Base-by-base conservation (phyloP, 2,797 vertebrate genomes). In the Halcyon smyrnensis region DNA sequence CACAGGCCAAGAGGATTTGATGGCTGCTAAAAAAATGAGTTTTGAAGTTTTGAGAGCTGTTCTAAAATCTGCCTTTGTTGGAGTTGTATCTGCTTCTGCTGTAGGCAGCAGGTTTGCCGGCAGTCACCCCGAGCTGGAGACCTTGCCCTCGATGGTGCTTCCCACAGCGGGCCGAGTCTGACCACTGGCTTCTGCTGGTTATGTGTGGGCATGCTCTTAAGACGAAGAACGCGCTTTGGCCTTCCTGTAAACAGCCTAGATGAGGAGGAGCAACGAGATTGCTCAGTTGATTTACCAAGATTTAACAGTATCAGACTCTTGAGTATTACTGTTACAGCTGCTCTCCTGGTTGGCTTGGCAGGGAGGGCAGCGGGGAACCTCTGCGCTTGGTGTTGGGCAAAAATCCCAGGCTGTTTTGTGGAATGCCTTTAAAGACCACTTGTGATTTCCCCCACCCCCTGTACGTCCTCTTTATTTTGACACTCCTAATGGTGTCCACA, bases 201-300 rank as follows among this genome's bases (percentile, higher is more conserved):
- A 14, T 1, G 1, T 34, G 37, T 15, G 30, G 34, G 6, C 8
- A 2, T 5, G 1, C 25, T 43, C n/a, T 63, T 8, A 12, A 48
- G 39, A 10, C 23, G 10, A 46, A 36, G n/a, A 57, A 5, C 6
- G 0, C 1, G 0, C 37, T 82, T 34, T 15, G 48, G 28, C 80
- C 32, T 11, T 36, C 19, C 25, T 39, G 77, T 24, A 34, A 45
- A 50, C 17, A 8, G n/a, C 53, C 53, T 9, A 17, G 16, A 34
- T 20, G 27, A 41, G 56, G 63, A 75, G 25, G 48, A 79, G 20
- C 25, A 27, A 23, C 2, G 15, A 19, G n/a, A 8, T 34, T 2
- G 12, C 53, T 68, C 17, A 4, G 21, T 73, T 67, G 6, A 20
- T 37, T 63, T 27, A 6, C 0, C 43, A 11, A 34, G 30, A 32